These are phyloP conservation scores for Ceyx melanurus DNA, from an alignment of 2,113 vertebrate genomes.

Conservation along the genomic window DNA sequence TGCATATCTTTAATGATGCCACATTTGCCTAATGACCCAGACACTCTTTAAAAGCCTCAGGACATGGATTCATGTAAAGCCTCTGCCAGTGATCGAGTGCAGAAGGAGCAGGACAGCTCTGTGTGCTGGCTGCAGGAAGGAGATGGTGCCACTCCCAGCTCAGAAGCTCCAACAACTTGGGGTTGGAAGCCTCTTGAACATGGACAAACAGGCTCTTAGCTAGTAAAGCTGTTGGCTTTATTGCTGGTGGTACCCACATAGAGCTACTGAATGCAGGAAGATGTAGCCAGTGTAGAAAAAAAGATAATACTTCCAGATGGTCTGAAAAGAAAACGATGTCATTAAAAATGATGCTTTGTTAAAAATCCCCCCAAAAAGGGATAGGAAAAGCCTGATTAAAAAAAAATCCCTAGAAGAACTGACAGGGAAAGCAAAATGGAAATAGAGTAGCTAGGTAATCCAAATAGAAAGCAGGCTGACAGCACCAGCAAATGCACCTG, in stretches of 20 bases:
- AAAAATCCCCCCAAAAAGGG: not conserved
- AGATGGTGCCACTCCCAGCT: not conserved
- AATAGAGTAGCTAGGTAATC: not conserved
- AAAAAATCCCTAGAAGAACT: not conserved
- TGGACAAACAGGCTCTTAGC: not conserved
- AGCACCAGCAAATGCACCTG: not conserved
- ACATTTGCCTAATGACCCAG: not conserved
- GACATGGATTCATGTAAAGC: rapidly evolving
- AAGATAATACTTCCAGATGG: not conserved
- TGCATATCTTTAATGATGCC: not conserved
- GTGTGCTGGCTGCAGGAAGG: not conserved
- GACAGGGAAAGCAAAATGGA: not conserved
- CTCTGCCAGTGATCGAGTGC: not conserved
- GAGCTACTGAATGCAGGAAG: not conserved
- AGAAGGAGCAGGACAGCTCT: not conserved
- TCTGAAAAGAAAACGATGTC: not conserved
- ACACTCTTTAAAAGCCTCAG: not conserved
- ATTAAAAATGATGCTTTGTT: not conserved
- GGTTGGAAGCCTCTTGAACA: not conserved
- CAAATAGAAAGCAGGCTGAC: not conserved
- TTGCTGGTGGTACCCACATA: not conserved
- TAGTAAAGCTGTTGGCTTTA: not conserved
- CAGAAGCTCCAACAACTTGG: not conserved
- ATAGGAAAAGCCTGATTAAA: not conserved
- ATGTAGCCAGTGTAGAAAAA: not conserved